phyloP scores from a whole-genome alignment of 1,140 invertebrate genomes.

The Caerostris extrusa region DNA sequence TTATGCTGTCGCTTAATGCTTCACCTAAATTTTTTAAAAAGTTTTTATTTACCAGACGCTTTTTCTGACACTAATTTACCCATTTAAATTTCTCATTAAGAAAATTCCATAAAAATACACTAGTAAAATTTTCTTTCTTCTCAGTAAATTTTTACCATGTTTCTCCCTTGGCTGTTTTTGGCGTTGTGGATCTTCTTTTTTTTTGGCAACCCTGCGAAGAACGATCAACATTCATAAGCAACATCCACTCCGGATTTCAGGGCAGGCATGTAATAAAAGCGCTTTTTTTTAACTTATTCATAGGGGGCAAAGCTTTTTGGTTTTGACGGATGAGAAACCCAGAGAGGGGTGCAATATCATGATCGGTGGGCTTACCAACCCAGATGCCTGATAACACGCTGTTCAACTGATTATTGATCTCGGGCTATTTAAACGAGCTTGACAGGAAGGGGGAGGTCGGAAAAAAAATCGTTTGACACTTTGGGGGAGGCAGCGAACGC shows the following conservation, averaged over 20 bases:
- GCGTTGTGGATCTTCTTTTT: not conserved
- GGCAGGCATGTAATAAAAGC: slow-evolving; percentile 20
- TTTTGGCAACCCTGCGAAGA: not conserved
- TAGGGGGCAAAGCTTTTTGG: slow-evolving; percentile 51
- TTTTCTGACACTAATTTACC: too few species aligned
- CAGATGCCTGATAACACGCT: slow-evolving; percentile 49
- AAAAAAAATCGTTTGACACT: not conserved
- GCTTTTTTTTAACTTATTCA: slow-evolving; percentile 63
- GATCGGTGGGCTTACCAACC: slow-evolving; percentile 11
- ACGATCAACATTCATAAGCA: slow-evolving; percentile 48
- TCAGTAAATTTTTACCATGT: not conserved
- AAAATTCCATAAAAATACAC: too few species aligned
- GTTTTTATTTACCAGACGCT: too few species aligned
- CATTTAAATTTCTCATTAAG: too few species aligned
- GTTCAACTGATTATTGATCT: slow-evolving; percentile 56
- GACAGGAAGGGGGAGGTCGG: not conserved
- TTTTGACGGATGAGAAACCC: slow-evolving; percentile 52
- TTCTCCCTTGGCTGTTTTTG: not conserved
- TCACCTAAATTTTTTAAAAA: too few species aligned
- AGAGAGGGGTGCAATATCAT: not conserved
- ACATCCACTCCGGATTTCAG: not conserved
- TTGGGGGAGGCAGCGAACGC: not conserved
- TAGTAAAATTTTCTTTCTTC: too few species aligned
- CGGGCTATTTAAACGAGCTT: slow-evolving; percentile 24
- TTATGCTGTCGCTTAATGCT: too few species aligned